Evolutionary conservation across 2,797 vertebrate species (phyloP), one percentile per base, ranked within the genome.

Genomic region (Hypotaenidia okinawae): DNA sequence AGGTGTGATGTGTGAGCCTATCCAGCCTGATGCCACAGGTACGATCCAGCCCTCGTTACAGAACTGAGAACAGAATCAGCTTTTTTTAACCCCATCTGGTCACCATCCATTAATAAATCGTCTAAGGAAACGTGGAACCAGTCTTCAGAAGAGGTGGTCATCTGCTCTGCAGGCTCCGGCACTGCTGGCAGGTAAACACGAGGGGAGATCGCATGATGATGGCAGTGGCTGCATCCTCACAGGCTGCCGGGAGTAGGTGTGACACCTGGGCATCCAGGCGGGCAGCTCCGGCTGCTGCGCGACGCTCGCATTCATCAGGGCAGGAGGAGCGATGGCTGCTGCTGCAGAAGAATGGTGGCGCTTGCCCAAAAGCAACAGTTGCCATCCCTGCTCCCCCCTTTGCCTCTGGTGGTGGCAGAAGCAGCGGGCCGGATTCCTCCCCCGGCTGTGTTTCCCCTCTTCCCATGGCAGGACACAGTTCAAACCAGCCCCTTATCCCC

Each of bases 401-500:
- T 7, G 15, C 58, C 59, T 76, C 83, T 23, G 83, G 66, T 63
- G 86, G 90, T 25, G 22, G 66, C 1, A 13, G 92, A 94, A 95
- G 95, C 93, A 90, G 77, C 3, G 3, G 81, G 77, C 66, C 86
- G 51, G 77, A 84, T 91, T 91, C 70, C 30, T 91, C 33, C 27
- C 3, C 5, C 0, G 3, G 67, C 52, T 91, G 74, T 30, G 24
- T 64, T 92, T 93, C 85, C 88, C 80, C 74, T 88, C 95, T 93
- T 95, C 86, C 91, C 88, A 45, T 79, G 88, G 86, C 95, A 94
- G 83, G 90, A 90, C 85, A 94, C 70, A 57, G 88, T 30, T 95
- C 94, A 95, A 92, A 92, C 67, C 88, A 87, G 81, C 88, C 76
- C 86, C 84, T 88, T 62, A 39, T 76, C 74, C 92, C 88, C 3